Evolutionary conservation across 1,140 invertebrate species (phyloP).

Genomic region (Aphelenchoides besseyi): DNA sequence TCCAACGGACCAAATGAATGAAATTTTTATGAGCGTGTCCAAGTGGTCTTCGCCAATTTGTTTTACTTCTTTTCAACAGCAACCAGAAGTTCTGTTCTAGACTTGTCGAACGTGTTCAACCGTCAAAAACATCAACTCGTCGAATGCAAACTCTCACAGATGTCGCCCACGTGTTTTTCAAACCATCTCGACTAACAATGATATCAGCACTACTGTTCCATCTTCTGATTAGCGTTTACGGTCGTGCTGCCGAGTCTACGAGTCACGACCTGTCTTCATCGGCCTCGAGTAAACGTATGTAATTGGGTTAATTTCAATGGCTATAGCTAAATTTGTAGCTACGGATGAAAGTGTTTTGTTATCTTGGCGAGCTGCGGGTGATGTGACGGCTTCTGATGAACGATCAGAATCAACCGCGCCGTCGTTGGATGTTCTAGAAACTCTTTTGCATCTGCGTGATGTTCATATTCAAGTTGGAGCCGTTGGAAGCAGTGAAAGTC

Average conservation of each 20-base stretch:
- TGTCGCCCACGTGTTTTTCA: no score
- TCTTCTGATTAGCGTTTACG: no score
- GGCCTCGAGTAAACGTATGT: background rate
- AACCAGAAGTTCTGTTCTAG: no score
- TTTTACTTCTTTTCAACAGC: background rate
- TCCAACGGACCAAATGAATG: background rate
- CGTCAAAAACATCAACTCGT: no score
- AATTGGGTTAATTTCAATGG: background rate
- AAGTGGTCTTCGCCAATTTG: background rate
- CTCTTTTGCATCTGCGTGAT: slow-evolving; percentile 36
- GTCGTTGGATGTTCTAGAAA: slow-evolving; percentile 36
- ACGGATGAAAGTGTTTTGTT: background rate
- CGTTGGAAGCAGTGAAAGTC: background rate
- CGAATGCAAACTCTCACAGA: no score
- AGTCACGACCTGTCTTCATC: background rate
- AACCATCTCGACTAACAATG: no score
- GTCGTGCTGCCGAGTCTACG: background rate
- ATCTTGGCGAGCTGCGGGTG: background rate
- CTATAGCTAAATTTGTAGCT: background rate
- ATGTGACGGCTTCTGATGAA: no score
- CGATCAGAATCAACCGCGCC: background rate
- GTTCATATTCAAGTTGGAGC: slow-evolving; percentile 24
- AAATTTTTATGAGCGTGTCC: background rate
- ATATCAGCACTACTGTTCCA: no score
- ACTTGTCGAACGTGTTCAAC: no score